Percentiles rank a stretch among this genome's conserved stretches.
phyloP scores from a whole-genome alignment of 2,888 invertebrate genomes.

The Gisinianus flammeolus region DNA sequence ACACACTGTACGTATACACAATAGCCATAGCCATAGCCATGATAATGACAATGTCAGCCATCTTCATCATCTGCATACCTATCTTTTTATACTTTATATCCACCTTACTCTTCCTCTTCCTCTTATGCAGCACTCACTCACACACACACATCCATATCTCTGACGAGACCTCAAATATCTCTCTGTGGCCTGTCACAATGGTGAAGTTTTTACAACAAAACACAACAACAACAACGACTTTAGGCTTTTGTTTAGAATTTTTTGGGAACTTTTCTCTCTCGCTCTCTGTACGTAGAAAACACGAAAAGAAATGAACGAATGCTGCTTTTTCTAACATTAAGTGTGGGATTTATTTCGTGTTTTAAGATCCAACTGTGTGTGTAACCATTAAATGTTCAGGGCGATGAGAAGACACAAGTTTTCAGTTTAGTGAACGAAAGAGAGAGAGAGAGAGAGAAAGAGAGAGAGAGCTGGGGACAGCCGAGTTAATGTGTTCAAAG shows the following conservation, averaged over 20 bases:
- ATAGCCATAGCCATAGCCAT: too few relatives aligned
- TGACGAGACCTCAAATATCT: too few relatives aligned
- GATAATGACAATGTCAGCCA: slow-evolving; percentile 2
- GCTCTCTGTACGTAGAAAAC: background rate
- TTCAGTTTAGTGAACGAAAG: background rate
- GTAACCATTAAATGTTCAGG: too few relatives aligned
- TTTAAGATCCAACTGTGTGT: too few relatives aligned
- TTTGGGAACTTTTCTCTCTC: background rate
- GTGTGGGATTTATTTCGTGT: background rate
- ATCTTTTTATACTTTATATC: background rate
- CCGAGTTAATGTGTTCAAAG: too few relatives aligned
- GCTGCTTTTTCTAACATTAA: background rate
- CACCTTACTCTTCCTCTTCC: background rate
- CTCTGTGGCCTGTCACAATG: background rate
- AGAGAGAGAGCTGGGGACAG: too few relatives aligned
- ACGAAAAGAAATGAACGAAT: background rate
- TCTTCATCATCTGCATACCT: slow-evolving; percentile 25
- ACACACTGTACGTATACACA: too few relatives aligned
- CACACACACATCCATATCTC: background rate
- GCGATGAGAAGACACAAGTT: too few relatives aligned
- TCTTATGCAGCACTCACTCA: background rate
- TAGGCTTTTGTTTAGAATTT: background rate
- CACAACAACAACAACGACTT: background rate
- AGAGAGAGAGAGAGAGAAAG: too few relatives aligned
- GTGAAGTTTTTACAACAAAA: too few relatives aligned